These are phyloP conservation scores for Nysson spinosus DNA, from an alignment of 2,888 invertebrate species.

Conservation along the genomic window DNA sequence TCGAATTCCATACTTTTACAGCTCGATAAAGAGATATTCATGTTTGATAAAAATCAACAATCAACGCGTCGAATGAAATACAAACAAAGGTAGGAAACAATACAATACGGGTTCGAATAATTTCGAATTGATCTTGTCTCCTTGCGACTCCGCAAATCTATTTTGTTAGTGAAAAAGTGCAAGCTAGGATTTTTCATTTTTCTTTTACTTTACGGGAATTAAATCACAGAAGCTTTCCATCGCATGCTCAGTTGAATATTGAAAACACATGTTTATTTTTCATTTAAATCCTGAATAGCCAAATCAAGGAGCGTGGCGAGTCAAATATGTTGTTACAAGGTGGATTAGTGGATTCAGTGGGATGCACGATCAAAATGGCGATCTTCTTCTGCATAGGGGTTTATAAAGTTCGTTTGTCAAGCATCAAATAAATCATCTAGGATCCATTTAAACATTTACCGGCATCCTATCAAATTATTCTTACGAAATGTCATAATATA, in stretches of 20 bases:
- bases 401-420: conserved; percentile 47
- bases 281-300: conserved; percentile 36
- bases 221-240: conserved; percentile 2
- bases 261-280: conserved; percentile 17
- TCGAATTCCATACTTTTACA: too few relatives aligned
- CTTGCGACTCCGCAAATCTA: too few relatives aligned
- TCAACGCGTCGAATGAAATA: too few relatives aligned
- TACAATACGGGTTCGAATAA: too few relatives aligned
- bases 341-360: conserved; percentile 49
- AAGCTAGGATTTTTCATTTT: too few relatives aligned
- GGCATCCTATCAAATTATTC: conserved; percentile 25
- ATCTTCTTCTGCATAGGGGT: conserved; percentile 43
- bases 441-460: conserved; percentile 16
- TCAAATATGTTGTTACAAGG: conserved; percentile 28
- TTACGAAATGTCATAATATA: too few relatives aligned
- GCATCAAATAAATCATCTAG: conserved; percentile 25
- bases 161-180: too few relatives aligned
- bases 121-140: too few relatives aligned
- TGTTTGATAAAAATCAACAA: too few relatives aligned
- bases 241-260: neutral
- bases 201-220: too few relatives aligned
- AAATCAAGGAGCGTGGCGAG: conserved; percentile 40
- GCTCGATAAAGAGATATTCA: too few relatives aligned
- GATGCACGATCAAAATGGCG: conserved; percentile 16
- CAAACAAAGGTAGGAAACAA: too few relatives aligned